A percentile compares a stretch with the other conserved stretches of the same genome.
Evolutionary conservation across 2,888 invertebrate genomes (phyloP).

Genomic region (Acanthoscelides obtectus): DNA sequence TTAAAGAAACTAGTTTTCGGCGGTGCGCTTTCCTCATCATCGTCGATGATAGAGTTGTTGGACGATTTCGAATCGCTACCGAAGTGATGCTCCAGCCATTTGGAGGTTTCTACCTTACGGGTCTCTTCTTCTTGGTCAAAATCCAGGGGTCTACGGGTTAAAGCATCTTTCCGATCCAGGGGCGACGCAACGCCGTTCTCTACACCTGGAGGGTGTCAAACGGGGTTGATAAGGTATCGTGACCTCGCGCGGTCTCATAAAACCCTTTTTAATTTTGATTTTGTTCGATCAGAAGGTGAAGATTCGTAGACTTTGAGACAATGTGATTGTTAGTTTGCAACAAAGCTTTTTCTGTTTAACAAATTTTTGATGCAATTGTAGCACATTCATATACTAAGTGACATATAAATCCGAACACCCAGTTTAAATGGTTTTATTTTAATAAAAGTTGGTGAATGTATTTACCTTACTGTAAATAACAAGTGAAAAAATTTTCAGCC

Average conservation of each 20-base stretch:
- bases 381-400: too few relatives aligned
- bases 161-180: constrained; percentile 72
- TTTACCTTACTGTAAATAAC: too few relatives aligned
- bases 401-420: too few relatives aligned
- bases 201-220: constrained; percentile 26
- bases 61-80: constrained; percentile 81
- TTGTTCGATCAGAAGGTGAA: too few relatives aligned
- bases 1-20: constrained; percentile 72
- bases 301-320: too few relatives aligned
- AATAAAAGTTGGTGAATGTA: too few relatives aligned
- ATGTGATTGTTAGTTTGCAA: too few relatives aligned
- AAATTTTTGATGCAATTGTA: too few relatives aligned
- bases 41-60: constrained; percentile 60
- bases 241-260: not conserved
- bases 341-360: too few relatives aligned
- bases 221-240: not conserved
- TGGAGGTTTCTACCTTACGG: constrained; percentile 82
- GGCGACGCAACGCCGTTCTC: constrained; percentile 35
- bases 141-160: constrained; percentile 76
- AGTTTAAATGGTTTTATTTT: too few relatives aligned
- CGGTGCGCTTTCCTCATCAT: constrained; percentile 51
- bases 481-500: too few relatives aligned
- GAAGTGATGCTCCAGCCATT: constrained; percentile 88
- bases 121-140: constrained; percentile 86
- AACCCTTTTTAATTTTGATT: too few relatives aligned